Percentiles rank a stretch among this genome's conserved stretches.
Conservation (phyloP, 2,113 vertebrate genomes). For the Saguinus imperator region DNA sequence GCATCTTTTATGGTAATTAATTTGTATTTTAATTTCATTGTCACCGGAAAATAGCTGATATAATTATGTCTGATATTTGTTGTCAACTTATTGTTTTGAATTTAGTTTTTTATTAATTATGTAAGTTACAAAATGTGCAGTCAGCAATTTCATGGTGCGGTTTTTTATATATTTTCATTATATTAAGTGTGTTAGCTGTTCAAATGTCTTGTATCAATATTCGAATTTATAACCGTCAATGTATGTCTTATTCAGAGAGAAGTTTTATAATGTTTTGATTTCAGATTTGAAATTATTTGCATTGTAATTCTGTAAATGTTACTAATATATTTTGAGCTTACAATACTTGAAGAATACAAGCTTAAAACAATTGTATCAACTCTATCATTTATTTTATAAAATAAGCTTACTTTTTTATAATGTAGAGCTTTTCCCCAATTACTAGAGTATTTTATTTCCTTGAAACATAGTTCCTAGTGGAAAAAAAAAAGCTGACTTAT, state of each 20-base stretch:
- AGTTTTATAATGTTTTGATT: not conserved
- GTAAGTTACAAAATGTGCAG: not conserved
- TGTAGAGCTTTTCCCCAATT: not conserved
- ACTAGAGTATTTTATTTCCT: not conserved
- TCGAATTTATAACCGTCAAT: not conserved
- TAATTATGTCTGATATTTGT: not conserved
- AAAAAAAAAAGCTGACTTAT: not conserved
- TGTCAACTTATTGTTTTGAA: not conserved
- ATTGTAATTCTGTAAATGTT: not conserved
- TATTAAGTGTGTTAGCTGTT: not conserved
- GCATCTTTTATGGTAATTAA: not conserved
- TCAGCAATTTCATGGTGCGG: not conserved
- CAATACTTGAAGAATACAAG: not conserved
- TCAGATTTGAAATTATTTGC: not conserved
- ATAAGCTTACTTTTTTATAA: not conserved
- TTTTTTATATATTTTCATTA: not conserved
- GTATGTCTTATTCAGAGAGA: not conserved
- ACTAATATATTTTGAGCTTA: not conserved
- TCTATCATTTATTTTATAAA: not conserved
- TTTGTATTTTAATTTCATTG: not conserved
- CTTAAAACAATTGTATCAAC: not conserved
- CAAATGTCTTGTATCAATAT: not conserved
- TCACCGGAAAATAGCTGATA: not conserved
- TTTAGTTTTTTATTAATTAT: not conserved
- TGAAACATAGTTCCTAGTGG: not conserved